Base-by-base conservation (phyloP, 2,113 vertebrate genomes). In the Manacus vitellinus region DNA sequence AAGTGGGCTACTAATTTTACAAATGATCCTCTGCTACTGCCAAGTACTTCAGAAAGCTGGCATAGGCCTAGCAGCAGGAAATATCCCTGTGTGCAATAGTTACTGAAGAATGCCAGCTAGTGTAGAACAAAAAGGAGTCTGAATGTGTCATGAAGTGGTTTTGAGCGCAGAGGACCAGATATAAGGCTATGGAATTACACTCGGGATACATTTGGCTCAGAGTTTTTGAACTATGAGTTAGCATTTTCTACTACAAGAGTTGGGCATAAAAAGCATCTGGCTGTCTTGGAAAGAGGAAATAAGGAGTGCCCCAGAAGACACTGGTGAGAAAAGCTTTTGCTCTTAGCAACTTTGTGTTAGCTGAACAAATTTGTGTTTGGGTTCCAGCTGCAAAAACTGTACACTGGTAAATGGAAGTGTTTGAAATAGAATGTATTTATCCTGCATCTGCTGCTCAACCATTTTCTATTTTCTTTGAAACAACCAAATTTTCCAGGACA, bases 281-380 rank as follows among this genome's bases (percentile, higher is more conserved):
- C 85, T 91, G 66, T 83, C 86, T 74, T 84, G 76, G 80, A 91
- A 95, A 72, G 14, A 74, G 66, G 43, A 94, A 93, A 23, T 61
- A 70, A 81, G 80, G 66, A 95, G 51, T 83, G 71, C 47, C 91
- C 68, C 95, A 85, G 62, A 84, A 95, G 76, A 87, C 46, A 49
- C 14, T 44, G 72, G 54, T 90, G 92, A 92, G 92, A 95, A 97
- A 97, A 97, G 71, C 89, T 95, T 96, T 91, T 75, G 79, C 88
- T 94, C 83, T 94, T 94, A 92, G 41, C 56, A 92, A 44, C 52
- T 94, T 83, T 10, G 6, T 44, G 12, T 89, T 90, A 87, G 44
- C 65, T 87, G 88, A 88, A 89, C 21, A 85, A 88, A 93, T 71
- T 58, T 87, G 44, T 37, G 13, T 78, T 90, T 15, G 9, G 6